Conservation (phyloP, 23 tunicate genomes). For the Trididemnum miniatum region DNA sequence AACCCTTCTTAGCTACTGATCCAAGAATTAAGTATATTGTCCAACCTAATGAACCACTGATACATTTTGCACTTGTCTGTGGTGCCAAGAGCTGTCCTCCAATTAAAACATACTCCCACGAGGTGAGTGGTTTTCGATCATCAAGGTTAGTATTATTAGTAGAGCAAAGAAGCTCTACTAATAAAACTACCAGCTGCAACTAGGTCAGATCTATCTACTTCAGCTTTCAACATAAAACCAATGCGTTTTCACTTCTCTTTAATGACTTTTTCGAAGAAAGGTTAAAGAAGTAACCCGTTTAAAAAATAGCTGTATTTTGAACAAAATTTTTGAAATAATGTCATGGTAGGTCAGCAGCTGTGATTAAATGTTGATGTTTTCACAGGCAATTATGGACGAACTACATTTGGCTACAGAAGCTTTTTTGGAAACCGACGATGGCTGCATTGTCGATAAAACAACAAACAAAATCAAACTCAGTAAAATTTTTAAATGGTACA, state of each 20-base stretch:
- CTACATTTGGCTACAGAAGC: slow-evolving; percentile 73
- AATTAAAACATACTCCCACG: slow-evolving; percentile 58
- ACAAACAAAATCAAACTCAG: slow-evolving; percentile 51
- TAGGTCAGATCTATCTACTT: too few species aligned
- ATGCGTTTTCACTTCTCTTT: too few species aligned
- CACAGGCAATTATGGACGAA: slow-evolving; percentile 57
- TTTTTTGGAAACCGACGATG: slow-evolving; percentile 84
- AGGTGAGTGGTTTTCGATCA: not conserved
- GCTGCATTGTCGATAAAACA: slow-evolving; percentile 47
- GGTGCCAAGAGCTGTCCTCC: slow-evolving; percentile 98
- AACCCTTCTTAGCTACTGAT: slow-evolving; percentile 70
- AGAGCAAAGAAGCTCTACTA: too few species aligned
- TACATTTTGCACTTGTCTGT: slow-evolving; percentile 96
- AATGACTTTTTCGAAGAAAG: too few species aligned
- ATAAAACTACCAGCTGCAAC: too few species aligned
- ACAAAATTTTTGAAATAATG: too few species aligned
- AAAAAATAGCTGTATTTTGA: too few species aligned
- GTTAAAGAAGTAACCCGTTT: too few species aligned
- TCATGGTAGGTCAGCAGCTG: too few species aligned
- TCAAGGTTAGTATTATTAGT: too few species aligned
- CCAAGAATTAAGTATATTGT: slow-evolving; percentile 66
- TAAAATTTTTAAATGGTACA: slow-evolving; percentile 89
- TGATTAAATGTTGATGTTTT: not conserved
- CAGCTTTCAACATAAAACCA: too few species aligned
- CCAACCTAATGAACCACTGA: slow-evolving; percentile 64